Base-by-base conservation (phyloP, 2,888 invertebrate species). In the Clitarchus hookeri region DNA sequence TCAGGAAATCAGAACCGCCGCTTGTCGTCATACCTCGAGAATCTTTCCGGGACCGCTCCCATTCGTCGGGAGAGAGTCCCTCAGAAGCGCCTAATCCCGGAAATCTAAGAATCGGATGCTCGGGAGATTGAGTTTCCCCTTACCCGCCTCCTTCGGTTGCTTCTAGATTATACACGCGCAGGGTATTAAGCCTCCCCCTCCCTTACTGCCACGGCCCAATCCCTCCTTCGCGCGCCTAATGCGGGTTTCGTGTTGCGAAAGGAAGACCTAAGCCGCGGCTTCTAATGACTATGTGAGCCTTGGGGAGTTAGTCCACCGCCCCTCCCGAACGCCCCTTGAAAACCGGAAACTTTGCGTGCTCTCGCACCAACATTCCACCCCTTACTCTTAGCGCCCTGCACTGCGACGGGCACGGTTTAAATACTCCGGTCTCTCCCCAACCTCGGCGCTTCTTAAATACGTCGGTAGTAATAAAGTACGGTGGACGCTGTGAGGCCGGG, bases 221-320 rank as follows among this genome's bases (percentile, higher is more conserved):
- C n/a, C 65, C 23, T 19, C 65, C 65, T n/a, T 65, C 19, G 19
- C 19, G 65, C 65, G 65, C n/a, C 65, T 65, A 65, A 65, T 65
- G 65, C 65, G 65, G 65, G 65, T 65, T n/a, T 23, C 65, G 65
- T 65, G 65, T 65, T 65, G 65, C 65, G 65, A n/a, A n/a, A n/a
- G 65, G 65, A n/a, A 19, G 65, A n/a, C 65, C 65, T 65, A 65
- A 65, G 65, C 65, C 65, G 65, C 65, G 19, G 65, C 65, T 65
- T 65, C 65, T 65, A 65, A 65, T 65, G 65, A 65, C 65, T 65
- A 65, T 65, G 65, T 65, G 65, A 65, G 65, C 65, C 1, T 1
- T 2, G 65, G 65, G 65, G 65, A 6, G 8, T 1, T 9, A 19
- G 19, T n/a, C 48, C 48, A n/a, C 65, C 65, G n/a, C 65, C 65